Conservation (phyloP, 2,888 invertebrate species). For the Orchestes rusci region DNA sequence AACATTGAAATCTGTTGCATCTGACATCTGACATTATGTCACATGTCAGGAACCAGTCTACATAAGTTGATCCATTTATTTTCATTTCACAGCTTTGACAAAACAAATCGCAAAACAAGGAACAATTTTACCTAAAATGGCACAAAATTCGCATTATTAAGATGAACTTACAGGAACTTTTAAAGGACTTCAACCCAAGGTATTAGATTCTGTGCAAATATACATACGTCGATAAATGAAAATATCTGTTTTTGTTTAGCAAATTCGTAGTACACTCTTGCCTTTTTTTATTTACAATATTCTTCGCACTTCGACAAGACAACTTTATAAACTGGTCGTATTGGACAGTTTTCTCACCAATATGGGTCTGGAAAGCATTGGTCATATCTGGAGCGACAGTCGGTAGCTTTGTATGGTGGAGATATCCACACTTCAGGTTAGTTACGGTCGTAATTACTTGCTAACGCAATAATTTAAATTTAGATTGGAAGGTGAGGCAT, state of each 20-base stretch:
- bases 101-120: too few species aligned
- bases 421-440: slow-evolving; percentile 89
- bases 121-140: too few species aligned
- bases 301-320: slow-evolving; percentile 87
- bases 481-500: slow-evolving; percentile 91
- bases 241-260: slow-evolving; percentile 57
- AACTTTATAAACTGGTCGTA: slow-evolving; percentile 85
- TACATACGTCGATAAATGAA: neutral
- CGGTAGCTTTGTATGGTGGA: slow-evolving; percentile 94
- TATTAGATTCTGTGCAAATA: slow-evolving; percentile 37
- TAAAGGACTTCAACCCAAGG: slow-evolving; percentile 91
- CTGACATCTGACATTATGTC: too few species aligned
- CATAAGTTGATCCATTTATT: too few species aligned
- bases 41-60: too few species aligned
- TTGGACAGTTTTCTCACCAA: slow-evolving; percentile 92
- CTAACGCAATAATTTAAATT: too few species aligned
- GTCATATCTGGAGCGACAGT: slow-evolving; percentile 85
- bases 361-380: slow-evolving; percentile 96
- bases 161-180: slow-evolving; percentile 84
- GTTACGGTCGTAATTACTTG: too few species aligned
- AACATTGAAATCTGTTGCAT: too few species aligned
- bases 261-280: slow-evolving; percentile 96
- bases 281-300: slow-evolving; percentile 81
- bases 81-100: too few species aligned
- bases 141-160: too few species aligned